A percentile compares a stretch with the other conserved stretches of the same genome.
Conservation (phyloP, 30 jellyfish, hydroid and myxozoan species). For the Aurelia sp. region DNA sequence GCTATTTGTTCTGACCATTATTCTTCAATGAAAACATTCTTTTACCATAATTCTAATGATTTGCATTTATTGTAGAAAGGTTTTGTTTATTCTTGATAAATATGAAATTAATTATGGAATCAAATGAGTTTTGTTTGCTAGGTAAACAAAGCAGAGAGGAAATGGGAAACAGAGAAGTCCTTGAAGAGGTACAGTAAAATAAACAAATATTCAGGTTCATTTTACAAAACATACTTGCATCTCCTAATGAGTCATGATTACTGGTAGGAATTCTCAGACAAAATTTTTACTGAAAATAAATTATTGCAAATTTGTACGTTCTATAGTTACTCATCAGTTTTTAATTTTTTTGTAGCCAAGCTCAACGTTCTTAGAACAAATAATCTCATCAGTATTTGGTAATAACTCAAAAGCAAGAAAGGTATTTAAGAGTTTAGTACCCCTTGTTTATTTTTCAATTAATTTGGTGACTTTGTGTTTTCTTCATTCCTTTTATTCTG, state of each 20-base stretch:
- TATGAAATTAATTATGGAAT: neutral
- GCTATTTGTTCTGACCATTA: too few species aligned
- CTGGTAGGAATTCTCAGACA: too few species aligned
- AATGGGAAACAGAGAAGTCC: constrained; percentile 32
- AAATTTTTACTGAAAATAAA: too few species aligned
- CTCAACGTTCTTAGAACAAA: constrained; percentile 45
- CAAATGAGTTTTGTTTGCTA: neutral
- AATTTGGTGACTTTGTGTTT: neutral
- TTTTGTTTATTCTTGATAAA: neutral
- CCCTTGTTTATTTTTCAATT: neutral
- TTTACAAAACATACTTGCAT: too few species aligned
- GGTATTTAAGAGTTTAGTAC: constrained; percentile 3
- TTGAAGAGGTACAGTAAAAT: constrained; percentile 39
- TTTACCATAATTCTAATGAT: neutral
- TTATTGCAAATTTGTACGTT: too few species aligned
- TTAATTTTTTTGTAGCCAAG: constrained; percentile 32
- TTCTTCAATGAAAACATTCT: too few species aligned
- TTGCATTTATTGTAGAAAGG: neutral
- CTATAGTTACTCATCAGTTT: neutral
- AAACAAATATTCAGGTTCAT: too few species aligned
- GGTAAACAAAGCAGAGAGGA: constrained; percentile 55
- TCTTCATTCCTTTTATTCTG: neutral
- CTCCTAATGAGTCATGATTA: too few species aligned
- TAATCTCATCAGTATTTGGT: constrained; percentile 54
- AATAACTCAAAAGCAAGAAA: constrained; percentile 33